Evolutionary conservation across 2,888 invertebrate genomes (phyloP).

Genomic region (Panorpa germanica): DNA sequence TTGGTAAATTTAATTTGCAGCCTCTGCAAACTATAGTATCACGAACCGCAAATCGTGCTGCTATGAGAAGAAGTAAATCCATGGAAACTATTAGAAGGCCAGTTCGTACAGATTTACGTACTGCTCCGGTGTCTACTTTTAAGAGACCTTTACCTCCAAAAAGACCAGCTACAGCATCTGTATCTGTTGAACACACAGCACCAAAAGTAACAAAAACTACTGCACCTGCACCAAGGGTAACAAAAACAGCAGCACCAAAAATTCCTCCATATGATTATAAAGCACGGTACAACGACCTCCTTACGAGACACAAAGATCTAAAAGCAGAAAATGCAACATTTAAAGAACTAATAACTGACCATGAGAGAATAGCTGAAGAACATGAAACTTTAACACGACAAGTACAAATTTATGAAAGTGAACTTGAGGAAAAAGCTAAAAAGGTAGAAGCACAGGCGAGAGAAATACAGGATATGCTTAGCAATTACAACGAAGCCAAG

Average conservation of each 20-base stretch:
- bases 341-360: constrained; percentile 26
- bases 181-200: too few relatives aligned
- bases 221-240: constrained; percentile 14
- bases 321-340: constrained; percentile 31
- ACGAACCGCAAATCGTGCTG: too few relatives aligned
- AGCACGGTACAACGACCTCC: constrained; percentile 37
- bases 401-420: constrained; percentile 17
- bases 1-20: too few relatives aligned
- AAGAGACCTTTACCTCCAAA: too few relatives aligned
- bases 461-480: too few relatives aligned
- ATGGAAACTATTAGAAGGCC: too few relatives aligned
- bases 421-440: constrained; percentile 14
- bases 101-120: too few relatives aligned
- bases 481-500: too few relatives aligned
- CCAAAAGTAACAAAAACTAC: constrained; percentile 13
- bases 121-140: too few relatives aligned
- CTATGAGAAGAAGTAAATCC: too few relatives aligned
- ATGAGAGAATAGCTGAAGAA: constrained; percentile 29
- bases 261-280: constrained; percentile 44
- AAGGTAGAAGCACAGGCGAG: constrained; percentile 18
- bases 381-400: constrained; percentile 31
- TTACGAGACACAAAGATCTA: constrained; percentile 35
- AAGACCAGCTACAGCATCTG: too few relatives aligned
- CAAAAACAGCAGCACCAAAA: constrained; percentile 27
- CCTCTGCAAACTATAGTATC: too few relatives aligned